These are phyloP conservation scores for Scaptodrosophila latifasciaeformis DNA, from an alignment of 2,888 invertebrate species.

Conservation along the genomic window DNA sequence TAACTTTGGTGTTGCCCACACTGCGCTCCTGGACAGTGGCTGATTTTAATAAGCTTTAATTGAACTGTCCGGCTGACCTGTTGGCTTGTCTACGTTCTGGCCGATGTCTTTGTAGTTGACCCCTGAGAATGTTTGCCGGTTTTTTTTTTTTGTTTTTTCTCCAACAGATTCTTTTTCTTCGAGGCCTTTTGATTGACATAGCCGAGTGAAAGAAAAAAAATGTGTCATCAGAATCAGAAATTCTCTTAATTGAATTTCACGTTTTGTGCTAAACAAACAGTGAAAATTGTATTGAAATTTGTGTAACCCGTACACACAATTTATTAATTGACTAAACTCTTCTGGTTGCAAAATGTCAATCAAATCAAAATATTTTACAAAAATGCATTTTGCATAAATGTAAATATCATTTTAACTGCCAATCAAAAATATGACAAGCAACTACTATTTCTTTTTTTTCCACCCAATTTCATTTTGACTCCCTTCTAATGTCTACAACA, in stretches of 20 bases:
- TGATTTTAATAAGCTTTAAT: slow-evolving; percentile 53
- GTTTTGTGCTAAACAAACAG: too few species aligned
- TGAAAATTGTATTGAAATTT: too few species aligned
- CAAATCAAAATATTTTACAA: slow-evolving; percentile 26
- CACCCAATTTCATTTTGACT: too few species aligned
- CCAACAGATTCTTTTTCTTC: too few species aligned
- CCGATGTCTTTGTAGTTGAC: background rate
- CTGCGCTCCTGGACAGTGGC: slow-evolving; percentile 40
- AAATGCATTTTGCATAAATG: slow-evolving; percentile 36
- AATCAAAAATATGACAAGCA: background rate
- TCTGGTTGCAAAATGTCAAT: slow-evolving; percentile 48
- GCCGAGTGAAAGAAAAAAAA: too few species aligned
- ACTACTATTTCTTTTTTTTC: too few species aligned
- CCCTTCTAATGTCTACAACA: slow-evolving; percentile 6
- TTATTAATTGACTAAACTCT: too few species aligned
- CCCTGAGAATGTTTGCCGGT: background rate
- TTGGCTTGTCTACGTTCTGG: background rate
- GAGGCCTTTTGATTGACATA: too few species aligned
- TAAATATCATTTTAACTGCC: slow-evolving; percentile 22
- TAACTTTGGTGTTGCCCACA: background rate
- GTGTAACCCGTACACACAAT: too few species aligned
- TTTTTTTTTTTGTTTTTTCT: too few species aligned
- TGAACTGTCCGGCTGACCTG: slow-evolving; percentile 64
- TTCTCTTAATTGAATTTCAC: too few species aligned
- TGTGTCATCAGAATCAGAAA: too few species aligned